A percentile compares a stretch with the other conserved stretches of the same genome.
Evolutionary conservation across 2,888 invertebrate genomes (phyloP).

Genomic region (Alitta virens): DNA sequence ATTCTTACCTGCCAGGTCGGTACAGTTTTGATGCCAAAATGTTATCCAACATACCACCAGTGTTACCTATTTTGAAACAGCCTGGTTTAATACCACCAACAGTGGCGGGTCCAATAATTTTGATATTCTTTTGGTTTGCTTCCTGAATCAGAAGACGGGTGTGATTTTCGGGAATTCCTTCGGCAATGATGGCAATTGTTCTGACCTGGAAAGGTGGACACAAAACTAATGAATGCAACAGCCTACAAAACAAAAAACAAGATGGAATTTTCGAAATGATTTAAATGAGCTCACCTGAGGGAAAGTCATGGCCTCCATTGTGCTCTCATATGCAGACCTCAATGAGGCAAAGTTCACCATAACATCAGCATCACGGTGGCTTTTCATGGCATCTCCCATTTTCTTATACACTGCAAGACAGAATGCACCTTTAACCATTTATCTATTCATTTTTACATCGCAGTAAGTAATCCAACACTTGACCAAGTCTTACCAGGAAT

Average conservation of each 20-base stretch:
- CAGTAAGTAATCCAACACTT: too few relatives aligned
- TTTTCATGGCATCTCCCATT: constrained; percentile 93
- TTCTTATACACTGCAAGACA: constrained; percentile 78
- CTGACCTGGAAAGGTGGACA: constrained; percentile 67
- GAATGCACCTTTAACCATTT: constrained; percentile 20
- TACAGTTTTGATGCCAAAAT: constrained; percentile 95
- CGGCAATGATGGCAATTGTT: constrained; percentile 96
- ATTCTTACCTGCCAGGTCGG: constrained; percentile 72
- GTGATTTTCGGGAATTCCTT: constrained; percentile 98
- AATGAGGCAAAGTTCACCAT: constrained; percentile 95
- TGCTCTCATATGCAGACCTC: constrained; percentile 94
- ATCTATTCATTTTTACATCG: too few relatives aligned
- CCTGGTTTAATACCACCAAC: constrained; percentile 97
- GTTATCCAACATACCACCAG: constrained; percentile 99
- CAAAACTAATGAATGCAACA: not conserved
- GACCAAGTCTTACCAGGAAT: constrained; percentile 56
- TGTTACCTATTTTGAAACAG: constrained; percentile 98
- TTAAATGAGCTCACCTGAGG: constrained; percentile 66
- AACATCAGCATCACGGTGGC: constrained; percentile 92
- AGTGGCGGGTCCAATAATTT: constrained; percentile 85
- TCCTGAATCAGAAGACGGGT: constrained; percentile 81
- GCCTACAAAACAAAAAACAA: too few relatives aligned
- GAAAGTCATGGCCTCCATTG: constrained; percentile 88
- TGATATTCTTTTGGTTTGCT: constrained; percentile 80
- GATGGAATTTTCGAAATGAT: too few relatives aligned